Evolutionary conservation across 2,113 vertebrate genomes (phyloP).

Genomic region (Phocoena phocoena): DNA sequence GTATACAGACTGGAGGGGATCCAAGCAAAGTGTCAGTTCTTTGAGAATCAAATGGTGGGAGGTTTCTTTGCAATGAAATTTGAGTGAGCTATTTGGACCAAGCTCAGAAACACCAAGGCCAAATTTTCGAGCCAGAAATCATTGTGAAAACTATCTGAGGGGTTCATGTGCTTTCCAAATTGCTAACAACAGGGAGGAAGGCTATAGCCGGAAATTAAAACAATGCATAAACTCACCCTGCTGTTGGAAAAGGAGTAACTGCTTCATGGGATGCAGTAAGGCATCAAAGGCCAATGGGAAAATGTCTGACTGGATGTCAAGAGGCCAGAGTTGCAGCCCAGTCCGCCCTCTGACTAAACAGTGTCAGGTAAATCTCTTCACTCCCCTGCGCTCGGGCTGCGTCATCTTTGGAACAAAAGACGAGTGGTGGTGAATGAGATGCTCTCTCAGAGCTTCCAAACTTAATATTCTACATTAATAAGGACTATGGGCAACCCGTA

Average conservation of each 20-base stretch:
- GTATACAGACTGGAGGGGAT: neutral
- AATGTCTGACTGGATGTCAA: neutral
- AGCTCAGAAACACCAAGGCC: conserved; percentile 27
- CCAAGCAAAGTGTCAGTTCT: neutral
- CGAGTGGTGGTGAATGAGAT: neutral
- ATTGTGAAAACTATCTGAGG: neutral
- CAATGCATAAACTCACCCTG: neutral
- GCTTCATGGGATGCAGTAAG: neutral
- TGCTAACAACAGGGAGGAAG: neutral
- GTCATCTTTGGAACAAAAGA: neutral
- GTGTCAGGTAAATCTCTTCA: neutral
- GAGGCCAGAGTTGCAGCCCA: neutral
- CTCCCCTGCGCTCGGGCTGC: too few species aligned
- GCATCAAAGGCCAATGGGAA: neutral
- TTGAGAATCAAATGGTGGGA: neutral
- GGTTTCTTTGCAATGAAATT: conserved; percentile 4
- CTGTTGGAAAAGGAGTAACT: neutral
- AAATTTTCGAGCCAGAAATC: conserved; percentile 5
- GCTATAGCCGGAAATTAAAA: neutral
- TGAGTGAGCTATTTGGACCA: neutral
- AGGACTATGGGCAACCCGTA: neutral
- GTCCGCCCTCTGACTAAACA: neutral
- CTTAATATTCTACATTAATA: neutral
- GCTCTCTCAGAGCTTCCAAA: neutral
- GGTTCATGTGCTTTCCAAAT: neutral